Evolutionary conservation across 1,140 invertebrate genomes (phyloP).

Genomic region (Drosophila gunungcola): DNA sequence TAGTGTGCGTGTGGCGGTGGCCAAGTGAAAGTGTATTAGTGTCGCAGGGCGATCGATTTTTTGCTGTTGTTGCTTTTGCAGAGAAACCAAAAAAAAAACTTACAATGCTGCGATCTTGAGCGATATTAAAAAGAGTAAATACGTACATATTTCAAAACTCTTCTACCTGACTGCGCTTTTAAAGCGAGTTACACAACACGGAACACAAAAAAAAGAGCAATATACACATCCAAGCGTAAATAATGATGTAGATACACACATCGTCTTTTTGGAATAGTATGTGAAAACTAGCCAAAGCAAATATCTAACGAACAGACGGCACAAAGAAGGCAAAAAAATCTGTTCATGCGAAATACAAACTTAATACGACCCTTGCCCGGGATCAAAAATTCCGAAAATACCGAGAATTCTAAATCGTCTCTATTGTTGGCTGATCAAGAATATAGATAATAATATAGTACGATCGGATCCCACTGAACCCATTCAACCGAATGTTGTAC

Average conservation of each 20-base stretch:
- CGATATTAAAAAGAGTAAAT: neutral
- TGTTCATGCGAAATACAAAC: neutral
- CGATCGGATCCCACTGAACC: neutral
- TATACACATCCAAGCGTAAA: neutral
- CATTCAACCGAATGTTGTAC: neutral
- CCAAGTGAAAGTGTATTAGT: constrained; percentile 10
- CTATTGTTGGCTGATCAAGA: neutral
- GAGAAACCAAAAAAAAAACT: constrained; percentile 4
- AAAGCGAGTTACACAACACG: neutral
- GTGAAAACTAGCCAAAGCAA: neutral
- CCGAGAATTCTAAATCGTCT: too few relatives aligned
- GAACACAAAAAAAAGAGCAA: neutral
- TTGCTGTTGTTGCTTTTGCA: constrained; percentile 1
- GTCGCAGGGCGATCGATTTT: constrained; percentile 12
- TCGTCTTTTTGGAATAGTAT: neutral
- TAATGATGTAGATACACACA: neutral
- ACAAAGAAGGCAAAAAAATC: constrained; percentile 10
- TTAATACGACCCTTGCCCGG: neutral
- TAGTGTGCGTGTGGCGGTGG: constrained; percentile 3
- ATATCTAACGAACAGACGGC: neutral
- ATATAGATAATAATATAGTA: neutral
- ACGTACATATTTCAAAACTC: neutral
- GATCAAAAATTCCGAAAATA: neutral
- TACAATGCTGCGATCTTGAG: neutral
- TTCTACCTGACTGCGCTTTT: neutral